phyloP scores from a whole-genome alignment of 2,113 vertebrate genomes.

The Lipotes vexillifer region DNA sequence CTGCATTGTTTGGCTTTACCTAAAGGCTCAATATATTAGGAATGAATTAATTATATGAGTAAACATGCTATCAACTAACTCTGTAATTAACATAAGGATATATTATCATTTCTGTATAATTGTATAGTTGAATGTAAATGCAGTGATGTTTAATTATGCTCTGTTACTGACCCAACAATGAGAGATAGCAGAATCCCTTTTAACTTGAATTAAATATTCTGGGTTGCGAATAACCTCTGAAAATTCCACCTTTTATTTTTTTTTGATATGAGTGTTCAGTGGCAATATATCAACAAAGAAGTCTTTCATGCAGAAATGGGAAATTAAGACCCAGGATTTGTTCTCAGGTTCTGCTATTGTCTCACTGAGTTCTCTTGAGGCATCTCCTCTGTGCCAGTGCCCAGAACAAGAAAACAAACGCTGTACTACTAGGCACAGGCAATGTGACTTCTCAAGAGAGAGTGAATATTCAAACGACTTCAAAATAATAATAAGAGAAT shows the following conservation, averaged over 20 bases:
- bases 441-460: not conserved
- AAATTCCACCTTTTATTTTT: not conserved
- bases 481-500: constrained; percentile 11
- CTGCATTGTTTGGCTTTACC: not conserved
- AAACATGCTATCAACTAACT: not conserved
- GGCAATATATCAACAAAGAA: not conserved
- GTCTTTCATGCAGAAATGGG: not conserved
- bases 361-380: not conserved
- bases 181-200: not conserved
- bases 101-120: not conserved
- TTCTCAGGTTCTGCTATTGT: not conserved
- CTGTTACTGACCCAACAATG: not conserved
- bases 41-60: not conserved
- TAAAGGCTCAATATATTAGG: not conserved
- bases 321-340: not conserved
- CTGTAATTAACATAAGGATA: not conserved
- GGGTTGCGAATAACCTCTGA: not conserved
- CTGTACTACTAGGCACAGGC: not conserved
- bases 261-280: not conserved
- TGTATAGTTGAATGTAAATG: not conserved
- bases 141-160: not conserved
- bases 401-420: not conserved
- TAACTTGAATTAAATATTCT: not conserved
- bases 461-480: constrained; percentile 30
- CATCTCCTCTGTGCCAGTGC: not conserved